phyloP scores from a whole-genome alignment of 2,797 vertebrate genomes.

The Argya squamiceps region DNA sequence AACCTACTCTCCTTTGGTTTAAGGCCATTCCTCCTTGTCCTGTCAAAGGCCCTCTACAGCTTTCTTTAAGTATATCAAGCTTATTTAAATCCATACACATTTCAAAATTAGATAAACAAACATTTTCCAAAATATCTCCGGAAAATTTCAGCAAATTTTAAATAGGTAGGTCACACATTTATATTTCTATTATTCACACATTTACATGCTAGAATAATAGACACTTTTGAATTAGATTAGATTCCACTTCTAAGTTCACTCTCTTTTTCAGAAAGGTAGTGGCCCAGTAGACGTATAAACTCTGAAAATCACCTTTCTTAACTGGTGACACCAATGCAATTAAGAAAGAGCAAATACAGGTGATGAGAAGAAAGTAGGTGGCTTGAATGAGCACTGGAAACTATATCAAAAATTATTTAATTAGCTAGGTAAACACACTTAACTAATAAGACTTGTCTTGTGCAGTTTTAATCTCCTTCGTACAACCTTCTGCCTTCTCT shows the following conservation, averaged over 20 bases:
- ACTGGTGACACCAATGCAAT: background rate
- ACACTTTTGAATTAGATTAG: background rate
- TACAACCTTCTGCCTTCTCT: background rate
- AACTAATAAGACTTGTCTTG: background rate
- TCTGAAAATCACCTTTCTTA: constrained; percentile 8
- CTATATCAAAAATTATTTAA: constrained; percentile 16
- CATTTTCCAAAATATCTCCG: background rate
- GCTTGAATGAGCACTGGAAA: background rate
- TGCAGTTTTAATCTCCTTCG: background rate
- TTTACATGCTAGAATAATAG: background rate
- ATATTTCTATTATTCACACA: background rate
- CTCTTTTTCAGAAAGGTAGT: background rate
- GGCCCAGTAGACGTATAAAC: background rate
- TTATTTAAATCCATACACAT: background rate
- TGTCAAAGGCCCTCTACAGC: background rate
- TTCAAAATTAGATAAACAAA: background rate
- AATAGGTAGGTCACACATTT: background rate
- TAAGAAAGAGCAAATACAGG: background rate
- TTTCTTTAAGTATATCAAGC: background rate
- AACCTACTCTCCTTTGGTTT: background rate
- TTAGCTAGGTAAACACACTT: background rate
- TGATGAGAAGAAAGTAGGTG: constrained; percentile 15
- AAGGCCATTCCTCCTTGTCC: background rate
- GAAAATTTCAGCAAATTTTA: background rate
- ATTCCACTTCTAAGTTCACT: background rate